Conservation (phyloP, 2,888 invertebrate genomes). For the Amiota minor region DNA sequence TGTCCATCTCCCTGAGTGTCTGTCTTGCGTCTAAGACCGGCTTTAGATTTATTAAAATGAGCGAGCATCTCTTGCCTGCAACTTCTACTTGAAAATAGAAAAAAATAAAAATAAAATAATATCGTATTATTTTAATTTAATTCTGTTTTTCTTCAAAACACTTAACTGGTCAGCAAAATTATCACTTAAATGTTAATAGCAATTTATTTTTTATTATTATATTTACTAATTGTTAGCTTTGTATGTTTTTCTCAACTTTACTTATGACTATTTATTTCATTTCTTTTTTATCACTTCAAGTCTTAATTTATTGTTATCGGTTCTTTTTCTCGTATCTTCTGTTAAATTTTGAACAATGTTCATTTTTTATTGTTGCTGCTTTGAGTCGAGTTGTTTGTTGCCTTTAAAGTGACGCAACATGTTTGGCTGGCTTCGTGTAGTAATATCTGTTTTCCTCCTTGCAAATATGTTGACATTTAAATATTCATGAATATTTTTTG, state of each 20-base stretch:
- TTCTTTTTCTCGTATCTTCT: not conserved
- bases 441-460: not conserved
- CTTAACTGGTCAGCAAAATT: conserved; percentile 55
- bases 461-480: conserved; percentile 39
- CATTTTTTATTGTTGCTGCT: not conserved
- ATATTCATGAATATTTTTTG: conserved; percentile 4
- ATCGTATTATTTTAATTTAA: conserved; percentile 8
- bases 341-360: not conserved
- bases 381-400: not conserved
- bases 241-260: conserved; percentile 12
- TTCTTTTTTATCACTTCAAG: conserved; percentile 41
- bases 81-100: not conserved
- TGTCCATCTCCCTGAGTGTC: not conserved
- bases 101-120: conserved; percentile 4
- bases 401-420: conserved; percentile 10
- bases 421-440: not conserved
- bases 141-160: conserved; percentile 1
- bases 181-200: conserved; percentile 65
- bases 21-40: conserved; percentile 3
- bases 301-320: conserved; percentile 1
- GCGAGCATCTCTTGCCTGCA: not conserved
- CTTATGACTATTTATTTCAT: conserved; percentile 23
- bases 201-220: conserved; percentile 39
- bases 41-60: conserved; percentile 1
- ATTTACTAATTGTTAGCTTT: conserved; percentile 1